Base-by-base conservation (phyloP, 2,797 vertebrate genomes). In the Pyrocephalus nanus region DNA sequence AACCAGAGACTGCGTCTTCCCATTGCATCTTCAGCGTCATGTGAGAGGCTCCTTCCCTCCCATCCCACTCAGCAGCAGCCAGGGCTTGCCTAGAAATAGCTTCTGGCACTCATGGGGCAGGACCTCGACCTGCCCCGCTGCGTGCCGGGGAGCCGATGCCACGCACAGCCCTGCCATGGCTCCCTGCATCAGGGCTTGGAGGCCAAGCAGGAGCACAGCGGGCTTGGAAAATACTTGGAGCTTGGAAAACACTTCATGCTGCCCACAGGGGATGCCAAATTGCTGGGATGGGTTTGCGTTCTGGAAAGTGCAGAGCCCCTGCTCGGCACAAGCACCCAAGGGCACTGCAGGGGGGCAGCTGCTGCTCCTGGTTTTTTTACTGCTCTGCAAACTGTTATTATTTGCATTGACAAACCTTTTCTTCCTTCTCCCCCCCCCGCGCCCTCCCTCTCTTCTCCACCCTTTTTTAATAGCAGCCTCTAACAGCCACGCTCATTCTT, bases 401-500 rank as follows among this genome's bases (percentile, higher is more conserved):
- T 93, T 93, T 53, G 87, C 75, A 76, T 53, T 70, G 87, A 91
- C 89, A 94, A 95, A 85, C 84, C 85, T 89, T 84, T 79, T 87
- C 54, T 87, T 75, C 66, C 36, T 29, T 69, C 8, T 5, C 9
- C 25, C 29, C 27, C 26, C 50, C 22, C 48, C 25, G 9, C 5
- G 29, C 38, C 60, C 60, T 8, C 17, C 48, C 43, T 40, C 71
- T 66, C 72, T 45, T 80, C 96, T 81, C 96, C 93, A 84, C 96
- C 96, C 95, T 93, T 65, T 95, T 95, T 96, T 96, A 96, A 96
- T 93, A 94, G 95, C 95, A 89, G 93, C 90, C 80, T 95, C 67
- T 95, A 96, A 95, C 92, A 88, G 90, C 94, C 92, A 90, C 93
- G 38, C 73, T 96, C 95, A 93, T 96, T 96, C 96, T 96, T 96